These are phyloP conservation scores for Calcarius lapponicus DNA, from an alignment of 2,797 vertebrate species.

Conservation along the genomic window DNA sequence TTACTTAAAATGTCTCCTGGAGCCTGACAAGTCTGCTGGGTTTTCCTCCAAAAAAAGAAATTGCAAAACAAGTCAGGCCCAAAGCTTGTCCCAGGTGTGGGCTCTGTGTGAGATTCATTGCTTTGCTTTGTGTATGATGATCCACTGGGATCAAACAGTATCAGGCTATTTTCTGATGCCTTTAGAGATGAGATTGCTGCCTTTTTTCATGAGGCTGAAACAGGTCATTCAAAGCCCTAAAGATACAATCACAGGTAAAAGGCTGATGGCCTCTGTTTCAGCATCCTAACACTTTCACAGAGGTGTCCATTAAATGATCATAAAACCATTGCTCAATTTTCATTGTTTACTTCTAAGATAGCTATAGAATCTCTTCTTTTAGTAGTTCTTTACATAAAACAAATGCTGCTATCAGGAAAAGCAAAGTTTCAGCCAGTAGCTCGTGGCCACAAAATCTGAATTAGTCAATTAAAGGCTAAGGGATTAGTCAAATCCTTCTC, in stretches of 20 bases:
- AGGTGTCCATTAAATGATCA: background rate
- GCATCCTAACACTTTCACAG: background rate
- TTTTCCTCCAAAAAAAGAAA: background rate
- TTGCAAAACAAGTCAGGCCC: background rate
- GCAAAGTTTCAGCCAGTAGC: background rate
- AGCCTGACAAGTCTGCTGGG: background rate
- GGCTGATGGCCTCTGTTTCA: background rate
- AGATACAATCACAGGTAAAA: background rate
- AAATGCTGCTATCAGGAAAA: background rate
- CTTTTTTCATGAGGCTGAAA: background rate
- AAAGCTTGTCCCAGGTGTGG: background rate
- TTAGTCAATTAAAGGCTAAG: conserved; percentile 55
- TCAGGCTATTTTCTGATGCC: background rate
- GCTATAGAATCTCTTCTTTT: background rate
- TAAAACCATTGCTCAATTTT: background rate
- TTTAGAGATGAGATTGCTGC: background rate
- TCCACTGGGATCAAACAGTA: background rate
- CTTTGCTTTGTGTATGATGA: background rate
- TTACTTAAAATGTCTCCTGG: background rate
- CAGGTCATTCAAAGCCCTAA: background rate
- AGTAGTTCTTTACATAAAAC: background rate
- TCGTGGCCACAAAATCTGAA: background rate
- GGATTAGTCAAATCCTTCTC: conserved; percentile 41
- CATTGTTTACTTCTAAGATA: background rate
- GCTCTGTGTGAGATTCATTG: background rate